phyloP scores from a whole-genome alignment of 2,797 vertebrate genomes.

The Labeo calbasu region DNA sequence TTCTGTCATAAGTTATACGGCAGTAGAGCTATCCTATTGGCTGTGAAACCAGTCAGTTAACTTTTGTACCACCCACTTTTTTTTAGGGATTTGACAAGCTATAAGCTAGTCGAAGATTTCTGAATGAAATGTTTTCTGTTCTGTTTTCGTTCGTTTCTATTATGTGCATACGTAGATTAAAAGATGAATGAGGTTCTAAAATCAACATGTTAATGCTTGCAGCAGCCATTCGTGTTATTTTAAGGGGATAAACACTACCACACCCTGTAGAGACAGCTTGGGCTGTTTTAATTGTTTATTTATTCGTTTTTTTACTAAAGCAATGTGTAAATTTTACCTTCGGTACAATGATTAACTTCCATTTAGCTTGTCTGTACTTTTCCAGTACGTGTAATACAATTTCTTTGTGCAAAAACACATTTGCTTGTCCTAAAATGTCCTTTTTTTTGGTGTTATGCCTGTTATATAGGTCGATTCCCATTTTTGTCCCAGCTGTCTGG shows the following conservation, averaged over 20 bases:
- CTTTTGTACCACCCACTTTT: slow-evolving; percentile 45
- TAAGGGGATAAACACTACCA: slow-evolving; percentile 35
- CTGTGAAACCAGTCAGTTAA: slow-evolving; percentile 10
- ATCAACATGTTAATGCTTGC: not conserved
- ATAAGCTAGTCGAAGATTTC: not conserved
- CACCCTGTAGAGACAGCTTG: slow-evolving; percentile 47
- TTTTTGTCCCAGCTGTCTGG: slow-evolving; percentile 97
- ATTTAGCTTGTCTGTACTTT: not conserved
- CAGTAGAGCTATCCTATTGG: slow-evolving; percentile 60
- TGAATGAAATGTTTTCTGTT: not conserved
- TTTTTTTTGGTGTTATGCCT: not conserved
- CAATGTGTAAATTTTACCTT: not conserved
- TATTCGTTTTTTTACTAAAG: not conserved
- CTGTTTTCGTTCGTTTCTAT: not conserved
- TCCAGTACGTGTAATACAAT: not conserved
- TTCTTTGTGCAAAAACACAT: not conserved
- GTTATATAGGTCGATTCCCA: slow-evolving; percentile 92
- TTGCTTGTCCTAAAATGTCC: not conserved
- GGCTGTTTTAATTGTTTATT: not conserved
- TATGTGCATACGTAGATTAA: not conserved
- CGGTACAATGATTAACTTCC: not conserved
- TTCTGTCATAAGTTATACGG: slow-evolving; percentile 9
- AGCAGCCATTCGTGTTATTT: not conserved
- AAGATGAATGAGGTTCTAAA: not conserved
- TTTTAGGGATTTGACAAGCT: slow-evolving; percentile 39